A percentile compares a stretch with the other conserved stretches of the same genome.
phyloP scores from a whole-genome alignment of 2,888 invertebrate species.

The Drosophila pseudotalamancana region DNA sequence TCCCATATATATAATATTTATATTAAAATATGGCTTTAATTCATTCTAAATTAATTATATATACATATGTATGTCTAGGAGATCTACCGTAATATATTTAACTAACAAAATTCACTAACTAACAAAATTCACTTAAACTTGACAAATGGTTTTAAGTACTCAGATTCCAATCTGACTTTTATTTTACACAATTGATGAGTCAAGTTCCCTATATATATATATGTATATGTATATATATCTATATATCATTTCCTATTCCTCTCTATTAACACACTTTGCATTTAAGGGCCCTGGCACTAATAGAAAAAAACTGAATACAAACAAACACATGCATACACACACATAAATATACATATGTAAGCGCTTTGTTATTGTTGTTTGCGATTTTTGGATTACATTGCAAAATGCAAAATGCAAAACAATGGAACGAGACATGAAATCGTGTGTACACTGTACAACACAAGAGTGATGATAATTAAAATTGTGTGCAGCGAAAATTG shows the following conservation, averaged over 20 bases:
- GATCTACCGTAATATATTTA: no score
- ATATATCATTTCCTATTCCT: no score
- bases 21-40: no score
- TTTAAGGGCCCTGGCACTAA: constrained; percentile 58
- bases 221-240: no score
- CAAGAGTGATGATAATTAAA: constrained; percentile 52
- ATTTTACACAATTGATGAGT: neutral
- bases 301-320: constrained; percentile 18
- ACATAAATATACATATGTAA: neutral
- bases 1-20: no score
- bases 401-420: constrained; percentile 72
- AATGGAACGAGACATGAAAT: constrained; percentile 61
- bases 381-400: constrained; percentile 63
- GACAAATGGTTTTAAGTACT: no score
- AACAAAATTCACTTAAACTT: no score
- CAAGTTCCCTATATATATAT: constrained; percentile 1
- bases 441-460: constrained; percentile 32
- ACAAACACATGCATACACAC: constrained; percentile 1
- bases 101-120: no score
- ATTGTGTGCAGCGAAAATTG: constrained; percentile 56
- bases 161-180: no score
- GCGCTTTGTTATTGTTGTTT: constrained; percentile 31
- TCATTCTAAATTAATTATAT: no score
- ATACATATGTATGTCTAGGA: no score
- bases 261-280: constrained; percentile 17